phyloP scores from a whole-genome alignment of 2,113 vertebrate genomes.

The Tichodroma muraria region DNA sequence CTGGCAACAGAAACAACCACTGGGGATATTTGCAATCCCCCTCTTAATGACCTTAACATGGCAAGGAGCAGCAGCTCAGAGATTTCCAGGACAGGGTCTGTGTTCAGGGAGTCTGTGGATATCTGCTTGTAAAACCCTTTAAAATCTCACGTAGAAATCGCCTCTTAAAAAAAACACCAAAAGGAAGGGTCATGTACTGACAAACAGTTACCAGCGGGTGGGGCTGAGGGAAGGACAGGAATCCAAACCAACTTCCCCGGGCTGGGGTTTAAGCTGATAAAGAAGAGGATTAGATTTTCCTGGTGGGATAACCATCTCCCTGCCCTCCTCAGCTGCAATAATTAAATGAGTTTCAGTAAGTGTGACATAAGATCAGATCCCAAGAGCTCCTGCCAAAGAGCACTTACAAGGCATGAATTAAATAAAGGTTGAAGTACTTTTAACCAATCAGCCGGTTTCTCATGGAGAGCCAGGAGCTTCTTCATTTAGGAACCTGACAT shows the following conservation, averaged over 20 bases:
- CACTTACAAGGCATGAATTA: slow-evolving; percentile 56
- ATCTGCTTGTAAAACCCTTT: neutral
- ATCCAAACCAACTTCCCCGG: neutral
- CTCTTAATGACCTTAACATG: neutral
- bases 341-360: slow-evolving; percentile 51
- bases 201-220: neutral
- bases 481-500: slow-evolving; percentile 61
- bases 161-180: neutral
- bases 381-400: slow-evolving; percentile 48
- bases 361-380: slow-evolving; percentile 58
- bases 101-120: neutral
- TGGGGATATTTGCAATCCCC: neutral
- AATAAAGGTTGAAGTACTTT: slow-evolving; percentile 61
- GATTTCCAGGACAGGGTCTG: neutral
- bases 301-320: slow-evolving; percentile 4
- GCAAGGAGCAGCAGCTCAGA: neutral
- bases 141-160: neutral
- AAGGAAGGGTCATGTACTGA: neutral
- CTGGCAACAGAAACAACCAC: neutral
- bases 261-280: neutral
- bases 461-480: neutral
- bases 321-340: slow-evolving; percentile 38
- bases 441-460: slow-evolving; percentile 24
- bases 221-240: neutral
- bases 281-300: slow-evolving; percentile 30